Percentiles rank a stretch among this genome's conserved stretches.
These are phyloP conservation scores for Prorops nasuta DNA, from an alignment of 1,140 invertebrate genomes.

Conservation along the genomic window DNA sequence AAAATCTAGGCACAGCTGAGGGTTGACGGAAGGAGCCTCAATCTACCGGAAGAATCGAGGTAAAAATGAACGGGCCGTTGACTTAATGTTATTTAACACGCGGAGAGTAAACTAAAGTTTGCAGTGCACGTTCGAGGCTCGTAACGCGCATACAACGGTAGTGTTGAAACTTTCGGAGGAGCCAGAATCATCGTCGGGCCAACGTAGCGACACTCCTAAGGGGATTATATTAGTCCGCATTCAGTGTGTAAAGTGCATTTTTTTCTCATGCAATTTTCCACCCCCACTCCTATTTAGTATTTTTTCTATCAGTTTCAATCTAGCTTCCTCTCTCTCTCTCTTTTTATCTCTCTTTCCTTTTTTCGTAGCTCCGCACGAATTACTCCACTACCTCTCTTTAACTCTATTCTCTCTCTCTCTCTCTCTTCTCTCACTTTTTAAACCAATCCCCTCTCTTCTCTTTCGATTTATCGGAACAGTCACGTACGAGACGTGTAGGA, in stretches of 20 bases:
- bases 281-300: neutral
- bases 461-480: neutral
- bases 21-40: too few species aligned
- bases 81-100: too few species aligned
- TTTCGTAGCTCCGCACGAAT: neutral
- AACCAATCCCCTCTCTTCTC: neutral
- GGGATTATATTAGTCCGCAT: neutral
- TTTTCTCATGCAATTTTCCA: too few species aligned
- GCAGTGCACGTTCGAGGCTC: too few species aligned
- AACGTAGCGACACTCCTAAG: neutral
- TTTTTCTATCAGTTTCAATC: too few species aligned
- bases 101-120: too few species aligned
- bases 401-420: neutral
- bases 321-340: neutral
- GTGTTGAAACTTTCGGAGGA: too few species aligned
- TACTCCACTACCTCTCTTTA: neutral
- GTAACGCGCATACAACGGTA: too few species aligned
- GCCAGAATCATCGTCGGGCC: too few species aligned
- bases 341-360: neutral
- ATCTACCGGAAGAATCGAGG: too few species aligned
- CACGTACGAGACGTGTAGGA: conserved; percentile 1
- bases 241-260: neutral
- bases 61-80: too few species aligned
- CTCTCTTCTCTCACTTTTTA: neutral
- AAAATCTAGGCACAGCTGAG: too few species aligned